Evolutionary conservation across 2,888 invertebrate species (phyloP).

Genomic region (Chrysomela aeneicollis): DNA sequence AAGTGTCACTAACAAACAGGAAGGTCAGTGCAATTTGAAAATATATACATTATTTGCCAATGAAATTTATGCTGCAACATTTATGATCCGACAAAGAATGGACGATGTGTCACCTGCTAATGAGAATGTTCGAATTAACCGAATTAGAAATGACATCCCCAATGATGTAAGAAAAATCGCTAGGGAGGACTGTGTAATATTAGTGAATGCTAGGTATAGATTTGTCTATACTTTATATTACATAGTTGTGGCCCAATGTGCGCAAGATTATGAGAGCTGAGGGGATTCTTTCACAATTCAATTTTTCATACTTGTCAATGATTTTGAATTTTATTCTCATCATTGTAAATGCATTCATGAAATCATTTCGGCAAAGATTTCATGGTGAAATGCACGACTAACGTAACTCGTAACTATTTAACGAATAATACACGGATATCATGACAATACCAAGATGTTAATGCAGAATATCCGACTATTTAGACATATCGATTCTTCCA

Average conservation of each 20-base stretch:
- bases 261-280: constrained; percentile 32
- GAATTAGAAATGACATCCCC: constrained; percentile 32
- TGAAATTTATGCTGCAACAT: background rate
- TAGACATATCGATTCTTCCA: too few relatives aligned
- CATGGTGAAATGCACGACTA: too few relatives aligned
- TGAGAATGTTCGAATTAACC: too few relatives aligned
- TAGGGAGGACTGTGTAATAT: constrained; percentile 35
- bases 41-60: background rate
- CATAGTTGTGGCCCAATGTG: constrained; percentile 25
- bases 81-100: too few relatives aligned
- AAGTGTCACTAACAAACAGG: constrained; percentile 59
- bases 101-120: too few relatives aligned
- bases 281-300: constrained; percentile 6
- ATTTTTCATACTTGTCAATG: background rate
- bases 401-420: too few relatives aligned
- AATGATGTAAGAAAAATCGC: constrained; percentile 39
- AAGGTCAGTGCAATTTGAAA: constrained; percentile 48
- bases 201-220: constrained; percentile 20
- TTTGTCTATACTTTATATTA: constrained; percentile 9
- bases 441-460: too few relatives aligned
- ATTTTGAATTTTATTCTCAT: background rate
- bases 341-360: background rate
- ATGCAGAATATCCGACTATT: too few relatives aligned
- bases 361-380: too few relatives aligned
- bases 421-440: too few relatives aligned